Evolutionary conservation across 2,113 vertebrate species (phyloP), one percentile per base, ranked within the genome.

Genomic region (Regulus satrapa): DNA sequence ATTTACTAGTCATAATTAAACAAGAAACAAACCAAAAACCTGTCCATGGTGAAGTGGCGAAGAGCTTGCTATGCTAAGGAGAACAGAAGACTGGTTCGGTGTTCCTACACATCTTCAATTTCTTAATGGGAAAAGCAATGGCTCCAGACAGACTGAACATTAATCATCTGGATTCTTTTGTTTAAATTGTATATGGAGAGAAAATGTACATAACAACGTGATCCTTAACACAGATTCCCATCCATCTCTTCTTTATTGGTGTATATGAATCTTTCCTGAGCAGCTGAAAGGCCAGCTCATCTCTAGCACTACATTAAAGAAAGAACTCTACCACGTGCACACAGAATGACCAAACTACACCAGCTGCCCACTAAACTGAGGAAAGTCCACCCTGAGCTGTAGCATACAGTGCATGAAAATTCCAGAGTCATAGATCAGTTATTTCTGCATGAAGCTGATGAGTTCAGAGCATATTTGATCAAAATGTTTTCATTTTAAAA

Each of bases 171-270:
- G 61, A 82, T 76, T 89, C 66, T 94, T 88, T 73, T 85, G 81
- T 92, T 96, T 85, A 85, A 95, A 79, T 26, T 76, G 45, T 73
- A 92, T 24, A 54, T 75, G 52, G 41, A 88, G 41, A 80, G 75
- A 86, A 94, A 95, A 8, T 55, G 83, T 94, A 96, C 95, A 88
- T 68, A 97, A 94, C 25, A 68, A 82, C 2, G 24, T 58, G 81
- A 96, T 87, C 89, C 84, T 94, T 89, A 88, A 85, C 77, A 85
- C 36, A 40, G 38, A 87, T 73, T 88, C n/a, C 73, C 1, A 0
- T 90, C 84, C 73, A 85, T 87, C 77, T 94, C 61, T 62, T 81
- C 77, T 75, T 88, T 72, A 92, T 85, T 52, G 58, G 77, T 84
- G 77, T 84, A 73, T n/a, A 55, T 67, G 78, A 94, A 78, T 75